Base-by-base conservation (phyloP, 1,140 invertebrate species). In the Phymastichus coffea region DNA sequence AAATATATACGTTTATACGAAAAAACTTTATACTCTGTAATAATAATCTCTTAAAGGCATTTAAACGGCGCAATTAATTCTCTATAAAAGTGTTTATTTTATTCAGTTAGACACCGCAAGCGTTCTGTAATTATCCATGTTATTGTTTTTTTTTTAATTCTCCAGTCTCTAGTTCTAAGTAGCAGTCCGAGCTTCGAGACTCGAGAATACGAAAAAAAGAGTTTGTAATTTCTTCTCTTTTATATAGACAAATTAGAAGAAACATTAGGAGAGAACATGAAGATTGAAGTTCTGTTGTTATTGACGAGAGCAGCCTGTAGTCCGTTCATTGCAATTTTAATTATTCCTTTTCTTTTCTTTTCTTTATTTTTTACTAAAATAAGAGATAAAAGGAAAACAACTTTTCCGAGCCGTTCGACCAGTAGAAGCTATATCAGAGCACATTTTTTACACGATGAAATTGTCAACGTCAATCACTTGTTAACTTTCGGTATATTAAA, bases 1-100 rank as follows among this genome's bases (percentile, higher is more conserved):
- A 70, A 65, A 69, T 68, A 70, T 72, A 75, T 72, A 75, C 72
- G 71, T 78, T 78, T 76, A 74, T 74, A 78, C 69, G 66, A 75
- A n/a, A n/a, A n/a, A 72, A 72, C 70, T 76, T 76, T 76, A 76
- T 76, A 75, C 67, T 72, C 68, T 73, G 67, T 77, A 77, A 41
- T n/a, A n/a, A n/a, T 53, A 59, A 71, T 75, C 73, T 73, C 69
- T 68, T 66, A 66, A 67, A 61, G 62, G 66, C 70, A 71, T 68
- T 73, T 74, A 67, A 69, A 68, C 60, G 52, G 15, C 41, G 43
- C 44, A 53, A 57, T 30, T 28, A 57, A 57, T 22, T 38, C 17
- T 43, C 47, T 51, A 2, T 49, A 35, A 51, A 51, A 20, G 9
- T 49, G 12, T 12, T 28, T 48, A 57, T 26, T 57, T 22, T 49